A percentile compares a stretch with the other conserved stretches of the same genome.
phyloP scores from a whole-genome alignment of 2,113 vertebrate genomes.

The Pelvicachromis taeniatus region DNA sequence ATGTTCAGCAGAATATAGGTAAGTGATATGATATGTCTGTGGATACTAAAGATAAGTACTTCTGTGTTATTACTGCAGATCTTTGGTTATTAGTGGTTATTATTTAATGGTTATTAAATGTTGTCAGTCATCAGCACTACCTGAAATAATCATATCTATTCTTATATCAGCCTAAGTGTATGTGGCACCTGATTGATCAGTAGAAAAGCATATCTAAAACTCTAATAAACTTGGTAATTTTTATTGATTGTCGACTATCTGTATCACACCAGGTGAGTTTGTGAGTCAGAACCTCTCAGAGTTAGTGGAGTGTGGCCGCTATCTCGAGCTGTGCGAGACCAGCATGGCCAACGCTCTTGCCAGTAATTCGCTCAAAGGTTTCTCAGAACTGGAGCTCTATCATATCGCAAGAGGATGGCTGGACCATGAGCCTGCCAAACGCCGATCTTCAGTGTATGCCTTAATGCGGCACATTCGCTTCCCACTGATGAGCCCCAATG shows the following conservation, averaged over 20 bases:
- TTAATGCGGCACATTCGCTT: conserved; percentile 78
- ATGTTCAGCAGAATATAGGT: conserved; percentile 69
- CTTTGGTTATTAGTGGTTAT: background rate
- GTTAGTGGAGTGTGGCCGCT: conserved; percentile 57
- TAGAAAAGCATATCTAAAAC: background rate
- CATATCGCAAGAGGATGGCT: conserved; percentile 71
- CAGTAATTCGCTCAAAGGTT: conserved; percentile 69
- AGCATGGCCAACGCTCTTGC: conserved; percentile 65
- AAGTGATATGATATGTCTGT: background rate
- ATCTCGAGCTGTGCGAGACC: conserved; percentile 65
- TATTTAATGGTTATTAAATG: background rate
- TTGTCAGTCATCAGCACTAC: background rate
- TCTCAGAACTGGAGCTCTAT: conserved; percentile 77
- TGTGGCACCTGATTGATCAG: background rate
- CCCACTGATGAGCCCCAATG: conserved; percentile 74
- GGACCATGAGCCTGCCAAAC: conserved; percentile 45
- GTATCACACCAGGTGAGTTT: conserved; percentile 52
- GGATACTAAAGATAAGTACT: background rate
- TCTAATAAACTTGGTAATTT: background rate
- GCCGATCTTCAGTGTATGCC: conserved; percentile 44
- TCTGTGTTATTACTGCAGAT: background rate
- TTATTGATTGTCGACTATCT: background rate
- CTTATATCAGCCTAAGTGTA: background rate
- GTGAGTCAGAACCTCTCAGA: conserved; percentile 69
- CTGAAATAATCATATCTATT: background rate